Evolutionary conservation across 2,888 invertebrate genomes (phyloP), one percentile per base, ranked within the genome.

Genomic region (Dryocosmus kuriphilus): DNA sequence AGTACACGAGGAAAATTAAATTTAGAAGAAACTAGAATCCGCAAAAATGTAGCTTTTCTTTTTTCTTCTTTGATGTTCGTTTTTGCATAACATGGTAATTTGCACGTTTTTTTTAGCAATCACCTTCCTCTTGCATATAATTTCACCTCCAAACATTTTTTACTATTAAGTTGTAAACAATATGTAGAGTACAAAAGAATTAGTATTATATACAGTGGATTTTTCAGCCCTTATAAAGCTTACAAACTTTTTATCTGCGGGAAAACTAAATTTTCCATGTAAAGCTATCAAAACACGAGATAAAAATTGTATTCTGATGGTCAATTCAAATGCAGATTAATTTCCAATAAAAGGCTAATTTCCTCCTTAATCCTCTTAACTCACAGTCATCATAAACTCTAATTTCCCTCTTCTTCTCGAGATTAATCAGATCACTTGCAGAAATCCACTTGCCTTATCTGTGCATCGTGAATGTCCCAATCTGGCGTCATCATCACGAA

Each of bases 391-490:
- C 11, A 63, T 63, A 63, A 63, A 63, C 24, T 46, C 41, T 6
- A n/a, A 65, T 65, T 41, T 65, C 67, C 46, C 27, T 9, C 22
- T 46, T 67, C 27, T 9, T 22, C 65, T 27, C 41, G 24, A 6
- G 27, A 41, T 67, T 46, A 65, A 46, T 27, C 27, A 8, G 6
- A 41, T 46, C 41, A 14, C 38, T 38, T 32, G 4, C 14, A 24
- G 24, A 41, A 41, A 46, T 46, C 41, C 41, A 67, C 67, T 67
- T 67, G 41, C 67, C 38, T 46, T 14, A 67, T 46, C 41, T 67
- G n/a, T 16, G 41, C 27, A 7, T 46, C 41, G 8, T 57, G 27
- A 67, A 30, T 60, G 30, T 57, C 41, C 32, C 67, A 57, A 55
- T 24, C 27, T 27, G 24, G n/a, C 38, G 22, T 41, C 35, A 51